Evolutionary conservation across 2,888 invertebrate species (phyloP).

Genomic region (Homarus gammarus): DNA sequence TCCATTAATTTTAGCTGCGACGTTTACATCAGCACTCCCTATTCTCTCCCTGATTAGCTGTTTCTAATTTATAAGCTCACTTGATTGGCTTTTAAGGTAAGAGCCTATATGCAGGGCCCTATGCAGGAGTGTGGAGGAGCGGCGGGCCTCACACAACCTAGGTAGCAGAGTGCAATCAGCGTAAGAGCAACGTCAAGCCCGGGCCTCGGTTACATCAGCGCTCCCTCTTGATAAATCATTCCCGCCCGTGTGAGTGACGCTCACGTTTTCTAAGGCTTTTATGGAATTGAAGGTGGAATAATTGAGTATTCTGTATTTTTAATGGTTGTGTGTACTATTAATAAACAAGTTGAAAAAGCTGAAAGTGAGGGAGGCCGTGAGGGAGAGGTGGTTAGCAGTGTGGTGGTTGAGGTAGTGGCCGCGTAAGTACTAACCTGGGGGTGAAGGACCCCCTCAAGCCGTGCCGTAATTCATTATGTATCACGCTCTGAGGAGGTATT

Average conservation of each 20-base stretch:
- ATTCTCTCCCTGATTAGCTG: conserved; percentile 72
- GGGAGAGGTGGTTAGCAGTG: background rate
- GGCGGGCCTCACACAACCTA: conserved; percentile 27
- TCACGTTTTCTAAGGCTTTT: conserved; percentile 68
- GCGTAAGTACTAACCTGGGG: background rate
- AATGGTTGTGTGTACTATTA: conserved; percentile 60
- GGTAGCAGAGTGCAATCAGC: conserved; percentile 60
- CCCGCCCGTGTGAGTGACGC: conserved; percentile 64
- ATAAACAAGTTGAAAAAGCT: conserved; percentile 40
- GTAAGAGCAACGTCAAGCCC: conserved; percentile 61
- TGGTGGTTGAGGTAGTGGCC: background rate
- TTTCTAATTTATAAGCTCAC: conserved; percentile 70
- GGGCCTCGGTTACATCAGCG: conserved; percentile 66
- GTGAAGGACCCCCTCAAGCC: conserved; percentile 7
- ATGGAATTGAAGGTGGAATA: conserved; percentile 70
- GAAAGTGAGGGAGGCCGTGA: background rate
- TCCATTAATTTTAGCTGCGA: conserved; percentile 70
- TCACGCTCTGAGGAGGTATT: conserved; percentile 7
- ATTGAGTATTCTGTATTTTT: conserved; percentile 60
- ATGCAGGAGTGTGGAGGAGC: conserved; percentile 44
- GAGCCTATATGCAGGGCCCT: conserved; percentile 62
- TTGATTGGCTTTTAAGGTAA: conserved; percentile 72
- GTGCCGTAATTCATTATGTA: conserved; percentile 25
- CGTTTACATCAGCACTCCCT: conserved; percentile 72
- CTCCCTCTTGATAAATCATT: conserved; percentile 70